Conservation (phyloP, 1,140 invertebrate genomes). For the Calliphora vicina region DNA sequence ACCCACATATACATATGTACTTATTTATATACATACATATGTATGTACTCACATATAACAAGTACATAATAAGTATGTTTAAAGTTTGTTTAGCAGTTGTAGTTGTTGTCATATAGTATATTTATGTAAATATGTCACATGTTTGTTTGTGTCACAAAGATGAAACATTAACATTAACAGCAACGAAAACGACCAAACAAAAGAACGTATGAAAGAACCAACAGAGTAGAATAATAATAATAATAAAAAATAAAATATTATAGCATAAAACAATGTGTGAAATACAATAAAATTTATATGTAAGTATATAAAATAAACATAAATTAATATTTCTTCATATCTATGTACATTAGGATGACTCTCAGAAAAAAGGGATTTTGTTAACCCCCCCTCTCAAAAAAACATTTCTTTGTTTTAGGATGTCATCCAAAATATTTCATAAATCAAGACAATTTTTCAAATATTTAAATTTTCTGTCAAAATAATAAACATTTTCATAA, state of each 20-base stretch:
- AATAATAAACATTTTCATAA: too few relatives aligned
- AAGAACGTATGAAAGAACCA: neutral
- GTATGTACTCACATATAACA: neutral
- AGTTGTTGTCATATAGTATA: neutral
- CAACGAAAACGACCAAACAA: neutral
- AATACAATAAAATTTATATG: neutral
- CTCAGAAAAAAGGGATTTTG: too few relatives aligned
- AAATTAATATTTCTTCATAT: neutral
- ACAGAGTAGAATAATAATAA: neutral
- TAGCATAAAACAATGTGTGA: neutral
- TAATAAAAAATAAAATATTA: neutral
- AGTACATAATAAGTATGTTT: neutral
- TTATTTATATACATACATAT: neutral
- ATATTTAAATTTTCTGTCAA: too few relatives aligned
- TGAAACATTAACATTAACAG: too few relatives aligned
- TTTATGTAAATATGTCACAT: slow-evolving; percentile 3
- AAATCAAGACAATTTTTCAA: too few relatives aligned
- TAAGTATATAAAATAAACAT: neutral
- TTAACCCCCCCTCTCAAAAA: too few relatives aligned
- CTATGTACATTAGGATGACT: neutral
- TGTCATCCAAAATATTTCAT: too few relatives aligned
- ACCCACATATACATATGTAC: neutral
- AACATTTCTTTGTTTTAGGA: too few relatives aligned
- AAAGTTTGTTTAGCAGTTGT: neutral
- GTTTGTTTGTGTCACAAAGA: neutral